phyloP scores from a whole-genome alignment of 2,797 vertebrate species.

The Todus mexicanus region DNA sequence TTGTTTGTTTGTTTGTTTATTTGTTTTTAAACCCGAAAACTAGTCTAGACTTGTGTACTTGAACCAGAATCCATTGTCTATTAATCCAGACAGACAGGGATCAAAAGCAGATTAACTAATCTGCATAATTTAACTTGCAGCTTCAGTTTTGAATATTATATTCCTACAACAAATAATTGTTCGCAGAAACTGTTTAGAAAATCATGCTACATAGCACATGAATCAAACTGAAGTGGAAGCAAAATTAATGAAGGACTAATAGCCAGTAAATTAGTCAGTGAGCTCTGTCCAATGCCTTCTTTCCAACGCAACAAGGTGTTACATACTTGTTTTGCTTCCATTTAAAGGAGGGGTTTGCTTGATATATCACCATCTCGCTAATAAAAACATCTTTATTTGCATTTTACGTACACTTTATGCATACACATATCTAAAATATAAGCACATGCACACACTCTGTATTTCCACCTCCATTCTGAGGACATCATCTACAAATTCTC shows the following conservation, averaged over 20 bases:
- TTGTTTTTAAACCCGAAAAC: background rate
- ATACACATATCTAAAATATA: background rate
- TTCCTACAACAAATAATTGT: background rate
- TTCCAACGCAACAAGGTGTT: background rate
- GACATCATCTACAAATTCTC: background rate
- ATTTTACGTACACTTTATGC: background rate
- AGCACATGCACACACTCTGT: background rate
- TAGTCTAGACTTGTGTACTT: background rate
- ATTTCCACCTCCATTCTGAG: background rate
- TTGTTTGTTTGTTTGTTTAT: background rate
- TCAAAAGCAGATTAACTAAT: conserved; percentile 26
- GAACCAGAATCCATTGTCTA: background rate
- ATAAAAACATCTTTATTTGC: background rate
- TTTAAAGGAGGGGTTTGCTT: background rate
- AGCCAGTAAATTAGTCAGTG: background rate
- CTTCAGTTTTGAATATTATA: background rate
- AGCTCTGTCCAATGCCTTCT: background rate
- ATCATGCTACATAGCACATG: background rate
- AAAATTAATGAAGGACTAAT: conserved; percentile 29
- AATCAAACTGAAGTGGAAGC: background rate
- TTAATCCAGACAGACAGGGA: background rate
- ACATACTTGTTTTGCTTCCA: background rate
- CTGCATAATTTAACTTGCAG: background rate
- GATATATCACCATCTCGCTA: background rate
- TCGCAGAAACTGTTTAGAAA: conserved; percentile 21